Evolutionary conservation across 2,113 vertebrate genomes (phyloP), one percentile per base, ranked within the genome.

Genomic region (Hyla sarda): DNA sequence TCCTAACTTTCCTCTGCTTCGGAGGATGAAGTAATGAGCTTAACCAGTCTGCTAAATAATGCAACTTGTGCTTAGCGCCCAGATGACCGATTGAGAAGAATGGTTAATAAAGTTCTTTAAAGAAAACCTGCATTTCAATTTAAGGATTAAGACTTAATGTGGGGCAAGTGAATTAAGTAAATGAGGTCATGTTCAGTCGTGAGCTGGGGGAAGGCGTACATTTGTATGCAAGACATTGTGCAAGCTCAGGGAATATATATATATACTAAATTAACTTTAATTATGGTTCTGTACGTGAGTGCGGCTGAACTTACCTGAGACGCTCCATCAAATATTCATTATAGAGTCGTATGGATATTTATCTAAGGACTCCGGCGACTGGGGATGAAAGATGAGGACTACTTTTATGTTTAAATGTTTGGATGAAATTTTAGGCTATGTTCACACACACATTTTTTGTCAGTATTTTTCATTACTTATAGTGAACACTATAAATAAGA

Each of bases 1-100:
- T 79, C 71, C 41, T 34, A 50, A 34, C 48, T 85, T 67, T 86
- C 84, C 79, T 85, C 67, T 56, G 75, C 75, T 71, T 28, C 34
- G 32, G 77, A 71, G 54, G 67, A 69, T 13, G 17, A 28, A 86
- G 48, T 58, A 72, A 80, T 86, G 65, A 80, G 76, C 48, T 54
- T 80, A 80, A 48, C 84, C 32, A 79, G 62, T 28, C 48, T 41
- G 79, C 48, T 86, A 86, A 86, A 86, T 72, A 86, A 86, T 86
- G 56, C 12, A 71, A 86, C 79, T 81, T 72, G 19, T 60, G n/a
- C 56, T 16, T n/a, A 58, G 72, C 62, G 30, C 32, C 12, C 2
- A 7, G 65, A 9, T 6, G 21, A 58, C 56, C 37, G 37, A 10
- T 11, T 32, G 60, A 30, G 28, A 76, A 74, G 30, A 72, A 52